Base-by-base conservation (phyloP, 2,113 vertebrate species). In the Solea senegalensis region DNA sequence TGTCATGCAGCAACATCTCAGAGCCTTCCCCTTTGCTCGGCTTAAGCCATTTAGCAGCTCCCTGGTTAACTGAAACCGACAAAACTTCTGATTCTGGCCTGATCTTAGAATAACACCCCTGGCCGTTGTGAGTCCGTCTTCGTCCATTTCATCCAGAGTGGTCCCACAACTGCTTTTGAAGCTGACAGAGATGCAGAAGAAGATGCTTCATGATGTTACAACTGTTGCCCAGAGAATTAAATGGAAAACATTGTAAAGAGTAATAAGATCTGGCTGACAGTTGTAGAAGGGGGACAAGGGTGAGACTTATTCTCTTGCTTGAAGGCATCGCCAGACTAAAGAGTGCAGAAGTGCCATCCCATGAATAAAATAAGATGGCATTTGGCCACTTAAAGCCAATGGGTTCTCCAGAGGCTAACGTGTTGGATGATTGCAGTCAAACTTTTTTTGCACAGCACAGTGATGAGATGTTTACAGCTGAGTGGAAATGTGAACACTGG, bases 51-150 rank as follows among this genome's bases (percentile, higher is more conserved):
- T 87, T 93, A 85, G 48, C 85, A 88, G 86, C 41, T 81, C 68
- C 80, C 77, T 57, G 84, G 86, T 88, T 89, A 92, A 92, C 88
- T 82, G 84, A 88, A 89, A 90, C 86, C 70, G 91, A 91, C 92
- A 89, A 91, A 91, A 91, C 91, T 90, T 91, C 88, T 89, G 90
- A 89, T 89, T 91, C 75, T 83, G 82, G 89, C 81, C 86, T 63
- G 87, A 90, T 92, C 85, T 87, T 83, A 70, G 86, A 89, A 89
- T 75, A 90, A 91, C 84, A 91, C 90, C 90, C 72, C 73, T 82
- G 87, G 90, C 89, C 53, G 72, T 74, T 66, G 81, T 66, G 81
- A 89, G 72, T 84, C 87, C 84, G 87, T 88, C 90, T 83, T 74
- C 52, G 74, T 69, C 65, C 74, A 84, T 90, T 81, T 83, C 59